A percentile compares a stretch with the other conserved stretches of the same genome.
Conservation (phyloP, 2,888 invertebrate genomes). For the Apodemia zela region DNA sequence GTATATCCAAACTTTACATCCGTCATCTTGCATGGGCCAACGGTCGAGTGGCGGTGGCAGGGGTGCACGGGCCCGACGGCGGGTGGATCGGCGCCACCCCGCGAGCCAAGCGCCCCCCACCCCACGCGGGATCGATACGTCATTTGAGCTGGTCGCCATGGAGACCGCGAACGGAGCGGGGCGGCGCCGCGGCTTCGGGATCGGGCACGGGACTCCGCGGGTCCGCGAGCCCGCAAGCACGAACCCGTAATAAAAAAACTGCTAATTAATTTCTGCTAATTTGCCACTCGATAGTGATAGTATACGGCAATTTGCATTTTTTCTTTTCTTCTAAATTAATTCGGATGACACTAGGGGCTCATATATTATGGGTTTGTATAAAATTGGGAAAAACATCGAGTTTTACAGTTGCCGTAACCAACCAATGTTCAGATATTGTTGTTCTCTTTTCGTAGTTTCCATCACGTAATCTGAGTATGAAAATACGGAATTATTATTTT, state of each 20-base stretch:
- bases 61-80: slow-evolving; percentile 53
- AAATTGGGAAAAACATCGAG: too few relatives aligned
- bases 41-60: slow-evolving; percentile 72
- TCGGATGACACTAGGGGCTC: too few relatives aligned
- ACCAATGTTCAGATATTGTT: too few relatives aligned
- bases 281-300: neutral
- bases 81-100: slow-evolving; percentile 76
- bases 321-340: too few relatives aligned
- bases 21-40: slow-evolving; percentile 81
- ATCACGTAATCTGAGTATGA: too few relatives aligned
- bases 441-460: too few relatives aligned
- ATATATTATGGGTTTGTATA: too few relatives aligned
- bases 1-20: slow-evolving; percentile 79
- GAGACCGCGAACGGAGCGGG: slow-evolving; percentile 79
- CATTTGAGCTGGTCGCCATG: slow-evolving; percentile 81
- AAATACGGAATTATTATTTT: too few relatives aligned
- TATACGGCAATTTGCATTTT: neutral
- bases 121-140: slow-evolving; percentile 79
- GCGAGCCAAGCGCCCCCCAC: slow-evolving; percentile 48
- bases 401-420: too few relatives aligned
- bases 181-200: slow-evolving; percentile 72
- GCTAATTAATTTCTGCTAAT: slow-evolving; percentile 8
- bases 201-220: slow-evolving; percentile 62
- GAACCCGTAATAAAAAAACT: slow-evolving; percentile 58
- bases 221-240: slow-evolving; percentile 31